Base-by-base conservation (phyloP, 1,140 invertebrate genomes). In the Aleiodes sp. region DNA sequence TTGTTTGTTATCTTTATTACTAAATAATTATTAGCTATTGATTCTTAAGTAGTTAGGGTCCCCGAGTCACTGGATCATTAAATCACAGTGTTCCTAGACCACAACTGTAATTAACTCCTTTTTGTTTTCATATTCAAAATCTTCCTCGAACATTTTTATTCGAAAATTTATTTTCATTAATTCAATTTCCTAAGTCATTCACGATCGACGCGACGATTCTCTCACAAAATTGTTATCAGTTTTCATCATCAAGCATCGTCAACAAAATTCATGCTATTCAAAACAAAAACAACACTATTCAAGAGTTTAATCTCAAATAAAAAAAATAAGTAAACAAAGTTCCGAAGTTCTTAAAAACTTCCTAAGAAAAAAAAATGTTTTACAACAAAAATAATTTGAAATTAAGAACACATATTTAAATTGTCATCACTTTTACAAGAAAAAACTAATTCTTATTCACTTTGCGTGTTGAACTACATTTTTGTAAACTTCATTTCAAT, bases 11-110 rank as follows among this genome's bases (percentile, higher is more conserved):
- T 16, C 6, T 52, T 14, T 29, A 41, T 14, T 16, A 19, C 33
- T 52, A 16, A 19, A 37, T 60, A 28, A 60, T 43, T 68, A 61
- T 10, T 67, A 67, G 24, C 69, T 60, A 73, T 74, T 75, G n/a
- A 73, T 71, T 12, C 72, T 76, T 79, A 78, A 70, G 62, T 78
- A 78, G 76, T 76, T 75, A 73, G 65, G 75, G 76, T 78, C 75
- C 78, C n/a, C 70, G 71, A 79, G 71, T 79, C 70, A 76, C 70
- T 78, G 71, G 73, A 74, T 75, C 67, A 71, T 62, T 37, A 73
- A 70, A 71, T 70, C 67, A 61, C 65, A 73, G 71, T 69, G n/a
- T 73, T 64, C 29, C 28, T 31, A 33, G 33, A 73, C 46, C 35
- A 56, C 41, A 65, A 73, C 39, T 39, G 24, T 65, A 31, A 12